A percentile compares a stretch with the other conserved stretches of the same genome.
Evolutionary conservation across 2,113 vertebrate genomes (phyloP).

Genomic region (Pogona vitticeps): DNA sequence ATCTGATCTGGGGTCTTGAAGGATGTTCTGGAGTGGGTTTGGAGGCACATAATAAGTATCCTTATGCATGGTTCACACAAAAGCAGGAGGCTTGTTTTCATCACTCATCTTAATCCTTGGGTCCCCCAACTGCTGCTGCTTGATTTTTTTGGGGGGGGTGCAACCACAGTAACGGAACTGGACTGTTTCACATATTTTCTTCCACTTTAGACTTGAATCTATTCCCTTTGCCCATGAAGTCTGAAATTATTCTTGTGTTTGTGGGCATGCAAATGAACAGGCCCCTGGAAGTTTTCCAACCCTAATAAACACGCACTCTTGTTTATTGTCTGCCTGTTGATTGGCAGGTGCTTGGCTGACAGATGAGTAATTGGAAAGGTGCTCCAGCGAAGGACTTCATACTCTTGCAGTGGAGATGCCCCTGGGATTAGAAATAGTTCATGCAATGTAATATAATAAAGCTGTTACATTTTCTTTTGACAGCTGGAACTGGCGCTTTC

Average conservation of each 20-base stretch:
- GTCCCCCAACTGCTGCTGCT: too few relatives aligned
- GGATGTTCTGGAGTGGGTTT: too few relatives aligned
- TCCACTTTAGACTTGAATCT: neutral
- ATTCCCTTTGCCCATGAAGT: neutral
- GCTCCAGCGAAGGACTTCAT: neutral
- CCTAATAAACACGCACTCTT: neutral
- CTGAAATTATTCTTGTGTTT: neutral
- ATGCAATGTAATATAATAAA: conserved; percentile 11
- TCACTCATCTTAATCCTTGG: too few relatives aligned
- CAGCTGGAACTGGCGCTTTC: neutral
- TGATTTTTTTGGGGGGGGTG: too few relatives aligned
- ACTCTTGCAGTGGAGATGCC: neutral
- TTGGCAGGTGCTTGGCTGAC: conserved; percentile 15
- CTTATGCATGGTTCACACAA: too few relatives aligned
- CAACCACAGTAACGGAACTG: too few relatives aligned
- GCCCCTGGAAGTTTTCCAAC: neutral
- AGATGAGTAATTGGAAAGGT: conserved; percentile 1
- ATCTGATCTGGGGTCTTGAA: too few relatives aligned
- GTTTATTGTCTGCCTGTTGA: conserved; percentile 12
- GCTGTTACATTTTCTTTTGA: neutral
- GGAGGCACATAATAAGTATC: too few relatives aligned
- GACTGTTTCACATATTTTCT: too few relatives aligned
- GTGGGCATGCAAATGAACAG: neutral
- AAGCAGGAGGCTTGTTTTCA: too few relatives aligned
- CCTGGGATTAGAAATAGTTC: neutral